Evolutionary conservation across 1,140 invertebrate genomes (phyloP).

Genomic region (Drosophila parvula): DNA sequence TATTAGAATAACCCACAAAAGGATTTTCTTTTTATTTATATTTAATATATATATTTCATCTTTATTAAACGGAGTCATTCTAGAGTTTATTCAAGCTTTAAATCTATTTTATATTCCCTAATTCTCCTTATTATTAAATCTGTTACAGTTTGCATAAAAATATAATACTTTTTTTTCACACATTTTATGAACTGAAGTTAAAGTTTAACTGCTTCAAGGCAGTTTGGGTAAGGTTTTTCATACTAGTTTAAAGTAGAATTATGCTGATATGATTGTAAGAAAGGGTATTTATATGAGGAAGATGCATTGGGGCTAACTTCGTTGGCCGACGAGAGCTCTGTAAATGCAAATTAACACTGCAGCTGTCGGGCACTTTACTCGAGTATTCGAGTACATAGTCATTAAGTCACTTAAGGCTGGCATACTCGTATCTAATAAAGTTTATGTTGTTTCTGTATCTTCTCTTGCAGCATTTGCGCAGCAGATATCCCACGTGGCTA

Average conservation of each 20-base stretch:
- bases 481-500: constrained; percentile 58
- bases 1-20: no score
- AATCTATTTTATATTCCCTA: neutral
- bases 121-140: neutral
- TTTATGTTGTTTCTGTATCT: constrained; percentile 63
- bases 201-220: neutral
- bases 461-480: constrained; percentile 72
- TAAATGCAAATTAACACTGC: constrained; percentile 75
- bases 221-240: neutral
- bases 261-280: no score
- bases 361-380: constrained; percentile 53
- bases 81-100: neutral
- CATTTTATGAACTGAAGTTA: neutral
- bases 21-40: neutral
- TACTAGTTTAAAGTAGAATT: constrained; percentile 12
- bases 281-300: constrained; percentile 30
- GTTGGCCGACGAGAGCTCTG: constrained; percentile 9
- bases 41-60: neutral
- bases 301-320: constrained; percentile 3
- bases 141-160: neutral
- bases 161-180: neutral
- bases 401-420: constrained; percentile 53
- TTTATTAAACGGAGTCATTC: neutral
- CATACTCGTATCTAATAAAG: constrained; percentile 60
- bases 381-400: constrained; percentile 54